Base-by-base conservation (phyloP, 2,113 vertebrate genomes). In the Daubentonia madagascariensis region DNA sequence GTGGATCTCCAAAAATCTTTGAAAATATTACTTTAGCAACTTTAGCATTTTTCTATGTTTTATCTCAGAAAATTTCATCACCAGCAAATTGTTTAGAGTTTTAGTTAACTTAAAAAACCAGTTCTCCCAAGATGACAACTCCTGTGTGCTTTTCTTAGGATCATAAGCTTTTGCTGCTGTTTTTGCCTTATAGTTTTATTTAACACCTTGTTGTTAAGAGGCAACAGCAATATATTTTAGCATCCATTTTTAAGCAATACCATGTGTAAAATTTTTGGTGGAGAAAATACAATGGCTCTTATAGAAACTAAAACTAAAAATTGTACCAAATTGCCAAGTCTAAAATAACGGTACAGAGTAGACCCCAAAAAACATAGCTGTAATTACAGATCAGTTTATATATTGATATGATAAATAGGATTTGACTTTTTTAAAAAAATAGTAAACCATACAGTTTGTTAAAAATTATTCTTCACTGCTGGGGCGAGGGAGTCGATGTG, bases 151-250 rank as follows among this genome's bases (percentile, higher is more conserved):
- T 81, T 86, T 87, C 75, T 80, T 94, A 86, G 54, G 54, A 75
- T 80, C 86, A 72, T 65, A 79, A 80, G 12, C 48, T 90, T 96
- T 76, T 94, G 48, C 16, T 84, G 43, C 22, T 43, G 17, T 78
- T 89, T 97, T 97, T 95, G 70, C 78, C 83, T 96, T 81, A 3
- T 54, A 72, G 78, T 65, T 93, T 93, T 96, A 35, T 50, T 88
- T 85, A 85, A 73, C 87, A 13, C 37, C 57, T 70, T 40, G 63
- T 40, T 92, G 28, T 91, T 96, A 40, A 85, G n/a, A 89, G 43
- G 23, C 32, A 90, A 81, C 5, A 37, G 6, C 14, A 84, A 11
- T 85, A n/a, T 97, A 88, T 88, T 92, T 97, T 95, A 95, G 54
- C 23, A 68, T 68, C n/a, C 78, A 80, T 75, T 96, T 96, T 91